Base-by-base conservation (phyloP, 2,888 invertebrate species). In the Saturnia pavonia region DNA sequence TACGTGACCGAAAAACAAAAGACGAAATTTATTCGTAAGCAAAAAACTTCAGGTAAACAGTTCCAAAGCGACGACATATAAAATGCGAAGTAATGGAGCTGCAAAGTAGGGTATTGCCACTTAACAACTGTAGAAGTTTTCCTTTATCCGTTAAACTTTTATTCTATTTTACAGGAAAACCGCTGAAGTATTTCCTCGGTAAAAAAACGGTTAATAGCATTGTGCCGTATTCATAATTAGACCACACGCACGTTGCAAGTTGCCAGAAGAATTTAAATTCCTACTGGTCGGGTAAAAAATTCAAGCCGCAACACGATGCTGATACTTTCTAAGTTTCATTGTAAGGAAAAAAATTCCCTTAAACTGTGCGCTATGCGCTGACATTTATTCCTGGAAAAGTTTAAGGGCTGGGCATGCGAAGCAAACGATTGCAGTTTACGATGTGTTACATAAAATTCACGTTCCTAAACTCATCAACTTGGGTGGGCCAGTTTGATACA, bases 171-270 rank as follows among this genome's bases (percentile, higher is more conserved):
- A 74, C 80, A 77, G 82, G 84, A 80, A 88, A 87, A 86, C 76
- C 76, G 78, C 74, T 78, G 79, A 81, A 82, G 82, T 84, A 85
- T 86, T 83, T 78, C 77, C 76, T 74, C 73, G 78, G 82, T 82
- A 85, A 85, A 85, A 48, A 73, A 69, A 54, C 42, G 7, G 74
- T 81, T 82, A 83, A 81, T 80, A 82, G 80, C 80, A 83, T 83
- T 85, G 82, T 83, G 79, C 83, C 80, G 85, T 87, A 87, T 86
- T 91, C 90, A 90, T 89, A 90, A 91, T 91, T 88, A 92, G 93
- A 92, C 92, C 93, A 92, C 93, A 93, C 93, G 91, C 92, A 87
- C 88, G 88, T 82, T 73, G 84, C 81, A 90, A 88, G 83, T 84
- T 88, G 87, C 80, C 82, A 80, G 84, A 88, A 87, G 90, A 91